Percentiles rank a stretch among this genome's conserved stretches.
Evolutionary conservation across 1,140 invertebrate species (phyloP).

Genomic region (Lordiphosa stackelbergi): DNA sequence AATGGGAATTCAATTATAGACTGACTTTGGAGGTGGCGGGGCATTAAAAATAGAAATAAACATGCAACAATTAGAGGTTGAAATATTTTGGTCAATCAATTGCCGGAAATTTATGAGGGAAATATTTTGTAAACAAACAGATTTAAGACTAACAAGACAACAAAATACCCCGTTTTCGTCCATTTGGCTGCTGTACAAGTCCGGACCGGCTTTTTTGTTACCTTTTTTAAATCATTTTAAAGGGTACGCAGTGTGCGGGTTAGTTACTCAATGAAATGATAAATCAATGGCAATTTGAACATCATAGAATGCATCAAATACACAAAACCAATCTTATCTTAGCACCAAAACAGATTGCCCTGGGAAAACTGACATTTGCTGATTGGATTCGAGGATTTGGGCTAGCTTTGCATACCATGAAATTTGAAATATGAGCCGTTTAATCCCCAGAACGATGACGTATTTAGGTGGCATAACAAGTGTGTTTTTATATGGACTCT

Average conservation of each 20-base stretch:
- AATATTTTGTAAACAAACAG: too few species aligned
- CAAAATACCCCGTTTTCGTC: too few species aligned
- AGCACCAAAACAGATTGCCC: slow-evolving; percentile 3
- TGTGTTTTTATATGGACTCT: slow-evolving; percentile 27
- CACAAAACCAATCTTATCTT: slow-evolving; percentile 23
- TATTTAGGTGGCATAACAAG: slow-evolving; percentile 32
- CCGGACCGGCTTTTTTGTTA: too few species aligned
- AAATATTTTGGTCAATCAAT: slow-evolving; percentile 9
- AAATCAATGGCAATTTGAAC: slow-evolving; percentile 15
- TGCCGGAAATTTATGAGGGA: slow-evolving; percentile 1
- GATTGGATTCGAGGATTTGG: slow-evolving; percentile 12
- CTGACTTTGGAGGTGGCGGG: too few species aligned
- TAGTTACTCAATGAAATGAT: not conserved
- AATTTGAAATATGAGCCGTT: slow-evolving; percentile 5
- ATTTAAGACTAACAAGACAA: too few species aligned
- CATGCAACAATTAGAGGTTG: too few species aligned
- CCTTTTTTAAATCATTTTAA: too few species aligned
- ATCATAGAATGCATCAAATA: slow-evolving; percentile 21
- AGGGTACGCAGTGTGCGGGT: too few species aligned
- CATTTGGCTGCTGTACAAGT: too few species aligned
- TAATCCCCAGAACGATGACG: slow-evolving; percentile 34
- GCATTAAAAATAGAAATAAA: too few species aligned
- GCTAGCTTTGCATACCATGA: slow-evolving; percentile 3
- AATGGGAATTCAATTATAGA: too few species aligned
- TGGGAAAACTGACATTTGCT: slow-evolving; percentile 49